Base-by-base conservation (phyloP, 2,113 vertebrate genomes). In the Callospermophilus lateralis region DNA sequence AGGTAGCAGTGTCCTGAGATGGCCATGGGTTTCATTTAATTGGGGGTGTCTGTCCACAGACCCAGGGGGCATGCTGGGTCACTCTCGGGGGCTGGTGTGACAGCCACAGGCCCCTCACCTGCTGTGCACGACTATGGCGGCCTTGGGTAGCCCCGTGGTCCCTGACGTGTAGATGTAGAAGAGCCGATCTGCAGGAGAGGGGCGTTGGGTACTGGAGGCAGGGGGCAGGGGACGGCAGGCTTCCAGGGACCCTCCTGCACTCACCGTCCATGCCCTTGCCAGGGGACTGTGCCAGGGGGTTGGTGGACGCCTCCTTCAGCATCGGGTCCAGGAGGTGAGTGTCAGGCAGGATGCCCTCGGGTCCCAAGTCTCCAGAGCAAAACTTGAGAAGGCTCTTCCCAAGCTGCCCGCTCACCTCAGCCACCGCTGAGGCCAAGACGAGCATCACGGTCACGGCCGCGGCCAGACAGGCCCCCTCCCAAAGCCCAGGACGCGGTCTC, bases 161-260 rank as follows among this genome's bases (percentile, higher is more conserved):
- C 99, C 99, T 0, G 99, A 99, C 0, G 99, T 99, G 96, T 99
- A 99, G 98, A 99, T 99, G 72, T 99, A 99, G 98, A 99, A 99
- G 67, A 99, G 99, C 0, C 98, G 99, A 93, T 99, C 99, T 99
- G 97, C 39, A 90, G 70, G 94, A 87, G 65, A 92, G 0, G 1
- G 3, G 30, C 4, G 3, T 96, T 48, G 37, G 48, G 74, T 26
- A 32, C 17, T 6, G 4, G 37, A 7, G 11, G 1, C 0, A 45
- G 0, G 70, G 6, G 17, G 3, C 4, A 58, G 32, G 74, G 30
- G 0, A 12, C 51, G n/a, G 32, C 0, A 19, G 53, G 58, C 1
- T 3, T 9, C 2, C 55, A 74, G 15, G 22, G 15, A 17, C 0
- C 4, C 0, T 2, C 3, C 6, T 42, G 55, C 51, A 98, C 98